phyloP scores from a whole-genome alignment of 2,797 vertebrate genomes.

The Todus mexicanus region DNA sequence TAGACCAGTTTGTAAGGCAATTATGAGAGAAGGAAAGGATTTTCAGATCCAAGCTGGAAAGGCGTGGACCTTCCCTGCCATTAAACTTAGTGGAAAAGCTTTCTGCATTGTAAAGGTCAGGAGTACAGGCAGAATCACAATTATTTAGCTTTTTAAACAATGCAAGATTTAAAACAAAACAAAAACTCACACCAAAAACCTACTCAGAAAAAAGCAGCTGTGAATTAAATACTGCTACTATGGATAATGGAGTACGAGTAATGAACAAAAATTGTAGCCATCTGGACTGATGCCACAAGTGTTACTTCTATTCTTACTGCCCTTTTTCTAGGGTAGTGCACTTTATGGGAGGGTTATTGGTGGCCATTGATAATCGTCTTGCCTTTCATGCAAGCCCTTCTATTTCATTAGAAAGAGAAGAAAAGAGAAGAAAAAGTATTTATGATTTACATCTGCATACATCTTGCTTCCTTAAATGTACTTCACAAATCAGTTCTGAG shows the following conservation, averaged over 20 bases:
- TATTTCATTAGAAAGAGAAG: neutral
- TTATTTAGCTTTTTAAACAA: neutral
- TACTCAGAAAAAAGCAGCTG: neutral
- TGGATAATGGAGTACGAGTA: neutral
- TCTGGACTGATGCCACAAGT: neutral
- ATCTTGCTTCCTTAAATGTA: neutral
- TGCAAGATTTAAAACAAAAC: neutral
- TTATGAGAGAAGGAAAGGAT: neutral
- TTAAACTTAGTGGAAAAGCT: neutral
- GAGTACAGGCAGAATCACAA: neutral
- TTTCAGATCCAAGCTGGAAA: constrained; percentile 26
- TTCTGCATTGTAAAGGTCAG: neutral
- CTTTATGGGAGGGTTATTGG: neutral
- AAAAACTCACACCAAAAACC: neutral
- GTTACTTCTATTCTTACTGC: neutral
- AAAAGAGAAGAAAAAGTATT: neutral
- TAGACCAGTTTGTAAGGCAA: neutral
- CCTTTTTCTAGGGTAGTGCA: neutral
- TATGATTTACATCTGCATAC: neutral
- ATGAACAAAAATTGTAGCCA: neutral
- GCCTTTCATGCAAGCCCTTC: neutral
- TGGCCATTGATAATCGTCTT: neutral
- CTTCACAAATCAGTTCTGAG: neutral
- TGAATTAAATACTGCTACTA: neutral
- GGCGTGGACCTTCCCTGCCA: neutral